These are phyloP conservation scores for Psilanteris sp. DNA, from an alignment of 1,140 invertebrate genomes.

Conservation along the genomic window DNA sequence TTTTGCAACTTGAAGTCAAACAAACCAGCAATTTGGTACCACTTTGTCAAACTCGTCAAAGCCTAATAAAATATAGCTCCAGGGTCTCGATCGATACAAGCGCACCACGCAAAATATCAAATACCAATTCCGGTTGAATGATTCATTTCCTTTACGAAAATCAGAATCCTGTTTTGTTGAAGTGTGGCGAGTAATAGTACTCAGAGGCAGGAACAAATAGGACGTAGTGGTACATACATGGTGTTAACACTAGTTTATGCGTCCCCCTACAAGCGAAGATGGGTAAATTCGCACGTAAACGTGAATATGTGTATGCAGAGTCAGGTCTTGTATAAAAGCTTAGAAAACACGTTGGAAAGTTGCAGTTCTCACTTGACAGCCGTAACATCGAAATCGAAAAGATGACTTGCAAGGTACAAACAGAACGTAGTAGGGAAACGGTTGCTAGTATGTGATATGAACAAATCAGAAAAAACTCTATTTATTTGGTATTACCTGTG, in stretches of 20 bases:
- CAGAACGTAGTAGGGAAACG: conserved; percentile 18
- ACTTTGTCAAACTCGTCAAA: conserved; percentile 15
- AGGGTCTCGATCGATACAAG: neutral
- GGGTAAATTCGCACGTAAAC: conserved; percentile 54
- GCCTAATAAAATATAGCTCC: conserved; percentile 22
- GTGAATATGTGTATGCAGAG: conserved; percentile 58
- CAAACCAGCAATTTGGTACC: conserved; percentile 3
- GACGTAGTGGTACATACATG: conserved; percentile 43
- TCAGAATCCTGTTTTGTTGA: conserved; percentile 33
- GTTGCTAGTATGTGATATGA: neutral
- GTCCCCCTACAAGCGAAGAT: conserved; percentile 56
- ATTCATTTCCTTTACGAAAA: conserved; percentile 44
- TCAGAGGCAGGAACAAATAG: conserved; percentile 17
- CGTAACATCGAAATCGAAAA: conserved; percentile 70
- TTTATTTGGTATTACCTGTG: too few relatives aligned
- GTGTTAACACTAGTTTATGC: conserved; percentile 43
- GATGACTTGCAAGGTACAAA: conserved; percentile 74
- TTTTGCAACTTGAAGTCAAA: neutral
- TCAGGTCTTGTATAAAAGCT: conserved; percentile 73
- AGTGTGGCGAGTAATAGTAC: conserved; percentile 17
- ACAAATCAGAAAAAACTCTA: neutral
- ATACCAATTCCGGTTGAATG: conserved; percentile 20
- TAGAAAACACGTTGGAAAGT: conserved; percentile 72
- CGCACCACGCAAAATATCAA: conserved; percentile 24
- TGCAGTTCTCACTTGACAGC: conserved; percentile 73